Conservation (phyloP, 2,797 vertebrate species). For the Linurgus olivaceus region DNA sequence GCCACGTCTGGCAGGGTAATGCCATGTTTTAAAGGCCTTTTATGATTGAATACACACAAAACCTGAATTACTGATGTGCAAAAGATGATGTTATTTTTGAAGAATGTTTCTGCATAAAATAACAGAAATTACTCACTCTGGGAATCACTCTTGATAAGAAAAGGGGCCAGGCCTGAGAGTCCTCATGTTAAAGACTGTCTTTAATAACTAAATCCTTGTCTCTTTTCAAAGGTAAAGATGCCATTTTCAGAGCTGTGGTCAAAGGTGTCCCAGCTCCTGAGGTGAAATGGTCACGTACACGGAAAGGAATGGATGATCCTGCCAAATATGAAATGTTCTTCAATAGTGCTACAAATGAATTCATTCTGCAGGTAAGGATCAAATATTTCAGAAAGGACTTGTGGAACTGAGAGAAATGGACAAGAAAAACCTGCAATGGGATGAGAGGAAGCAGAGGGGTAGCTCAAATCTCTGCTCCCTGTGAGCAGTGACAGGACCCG, state of each 20-base stretch:
- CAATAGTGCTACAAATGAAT: constrained; percentile 71
- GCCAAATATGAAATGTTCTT: constrained; percentile 78
- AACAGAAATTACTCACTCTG: not conserved
- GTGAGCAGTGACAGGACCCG: accelerated
- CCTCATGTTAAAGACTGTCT: not conserved
- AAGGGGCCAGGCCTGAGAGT: not conserved
- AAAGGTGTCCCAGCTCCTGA: constrained; percentile 81
- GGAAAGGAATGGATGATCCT: constrained; percentile 69
- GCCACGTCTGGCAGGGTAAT: not conserved
- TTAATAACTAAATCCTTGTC: not conserved
- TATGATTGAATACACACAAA: not conserved
- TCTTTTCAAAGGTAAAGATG: constrained; percentile 77
- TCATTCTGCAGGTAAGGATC: constrained; percentile 80
- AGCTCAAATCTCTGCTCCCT: not conserved
- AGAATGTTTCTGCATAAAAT: not conserved
- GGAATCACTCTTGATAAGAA: not conserved
- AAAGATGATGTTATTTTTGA: not conserved
- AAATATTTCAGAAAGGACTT: not conserved
- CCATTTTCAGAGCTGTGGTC: constrained; percentile 81
- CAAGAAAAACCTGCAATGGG: not conserved
- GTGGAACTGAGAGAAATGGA: not conserved
- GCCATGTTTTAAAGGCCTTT: not conserved
- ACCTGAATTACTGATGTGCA: not conserved
- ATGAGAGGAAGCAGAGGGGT: not conserved
- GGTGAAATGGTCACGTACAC: constrained; percentile 79